Conservation (phyloP, 2,888 invertebrate genomes). For the Sesia bembeciformis region DNA sequence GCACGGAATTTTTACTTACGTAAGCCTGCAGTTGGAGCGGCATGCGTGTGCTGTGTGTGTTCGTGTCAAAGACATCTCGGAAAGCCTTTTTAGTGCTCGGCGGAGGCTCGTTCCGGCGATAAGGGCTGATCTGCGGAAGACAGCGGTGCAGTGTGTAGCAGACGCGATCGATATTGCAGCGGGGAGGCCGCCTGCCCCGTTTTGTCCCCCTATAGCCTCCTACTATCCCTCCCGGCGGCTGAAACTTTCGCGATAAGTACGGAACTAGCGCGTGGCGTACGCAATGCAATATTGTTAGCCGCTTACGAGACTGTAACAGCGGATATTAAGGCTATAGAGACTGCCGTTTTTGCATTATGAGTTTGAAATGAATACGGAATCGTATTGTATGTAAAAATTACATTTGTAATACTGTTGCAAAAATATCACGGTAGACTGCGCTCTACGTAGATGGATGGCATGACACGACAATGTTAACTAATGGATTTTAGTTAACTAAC, state of each 20-base stretch:
- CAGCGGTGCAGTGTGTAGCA: conserved; percentile 66
- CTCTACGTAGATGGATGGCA: too few species aligned
- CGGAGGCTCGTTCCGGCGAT: conserved; percentile 59
- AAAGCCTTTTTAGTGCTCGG: conserved; percentile 50
- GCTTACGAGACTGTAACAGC: conserved; percentile 69
- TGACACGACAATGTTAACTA: too few species aligned
- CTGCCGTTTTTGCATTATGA: conserved; percentile 60
- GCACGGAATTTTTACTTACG: conserved; percentile 24
- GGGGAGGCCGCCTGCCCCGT: conserved; percentile 20
- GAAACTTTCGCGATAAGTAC: conserved; percentile 73
- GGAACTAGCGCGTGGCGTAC: conserved; percentile 72
- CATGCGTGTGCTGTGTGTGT: conserved; percentile 30
- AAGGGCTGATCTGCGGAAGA: conserved; percentile 72
- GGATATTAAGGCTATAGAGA: conserved; percentile 68
- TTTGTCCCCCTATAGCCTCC: conserved; percentile 11
- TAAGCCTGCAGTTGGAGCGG: conserved; percentile 21
- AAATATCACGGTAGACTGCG: too few species aligned
- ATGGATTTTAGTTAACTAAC: too few species aligned
- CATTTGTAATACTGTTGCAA: too few species aligned
- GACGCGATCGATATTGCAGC: conserved; percentile 70
- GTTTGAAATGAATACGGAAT: conserved; percentile 43
- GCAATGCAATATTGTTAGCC: conserved; percentile 74
- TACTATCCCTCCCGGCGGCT: conserved; percentile 23
- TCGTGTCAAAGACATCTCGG: conserved; percentile 31
- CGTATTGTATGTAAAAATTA: too few species aligned